A percentile compares a stretch with the other conserved stretches of the same genome.
Evolutionary conservation across 2,113 vertebrate genomes (phyloP).

Genomic region (Cyanistes caeruleus): DNA sequence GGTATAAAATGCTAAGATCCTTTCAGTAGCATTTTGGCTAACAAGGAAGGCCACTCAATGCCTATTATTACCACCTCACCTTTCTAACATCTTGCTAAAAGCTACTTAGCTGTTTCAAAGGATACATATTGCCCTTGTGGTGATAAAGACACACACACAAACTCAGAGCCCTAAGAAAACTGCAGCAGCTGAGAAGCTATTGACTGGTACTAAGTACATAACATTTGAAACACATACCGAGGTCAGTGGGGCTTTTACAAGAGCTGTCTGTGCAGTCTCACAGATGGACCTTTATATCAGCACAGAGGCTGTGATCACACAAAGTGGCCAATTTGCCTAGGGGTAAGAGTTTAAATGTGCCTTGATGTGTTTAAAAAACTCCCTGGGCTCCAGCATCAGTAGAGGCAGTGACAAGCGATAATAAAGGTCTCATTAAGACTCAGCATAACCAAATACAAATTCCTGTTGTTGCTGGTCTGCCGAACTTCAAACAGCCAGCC

Average conservation of each 20-base stretch:
- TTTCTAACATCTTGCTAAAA: constrained; percentile 38
- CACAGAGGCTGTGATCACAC: constrained; percentile 25
- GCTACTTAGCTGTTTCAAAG: constrained; percentile 19
- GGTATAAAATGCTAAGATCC: background rate
- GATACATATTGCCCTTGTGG: background rate
- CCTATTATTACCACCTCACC: background rate
- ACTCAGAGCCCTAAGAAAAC: background rate
- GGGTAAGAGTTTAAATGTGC: constrained; percentile 41
- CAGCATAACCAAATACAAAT: constrained; percentile 44
- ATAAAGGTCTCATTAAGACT: constrained; percentile 53
- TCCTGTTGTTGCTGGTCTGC: constrained; percentile 41
- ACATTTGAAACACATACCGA: background rate
- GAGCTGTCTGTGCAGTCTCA: constrained; percentile 33
- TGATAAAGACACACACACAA: background rate
- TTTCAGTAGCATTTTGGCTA: background rate
- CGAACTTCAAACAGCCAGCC: constrained; percentile 21
- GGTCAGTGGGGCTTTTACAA: constrained; percentile 27
- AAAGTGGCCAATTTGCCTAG: constrained; percentile 47
- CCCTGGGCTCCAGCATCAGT: background rate
- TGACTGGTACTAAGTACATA: background rate
- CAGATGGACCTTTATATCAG: constrained; percentile 54
- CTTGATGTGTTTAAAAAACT: constrained; percentile 52
- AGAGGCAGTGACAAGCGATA: background rate
- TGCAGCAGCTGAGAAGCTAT: background rate
- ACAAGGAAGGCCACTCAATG: background rate